Base-by-base conservation (phyloP, 2,888 invertebrate genomes). In the Neelides folsomi region DNA sequence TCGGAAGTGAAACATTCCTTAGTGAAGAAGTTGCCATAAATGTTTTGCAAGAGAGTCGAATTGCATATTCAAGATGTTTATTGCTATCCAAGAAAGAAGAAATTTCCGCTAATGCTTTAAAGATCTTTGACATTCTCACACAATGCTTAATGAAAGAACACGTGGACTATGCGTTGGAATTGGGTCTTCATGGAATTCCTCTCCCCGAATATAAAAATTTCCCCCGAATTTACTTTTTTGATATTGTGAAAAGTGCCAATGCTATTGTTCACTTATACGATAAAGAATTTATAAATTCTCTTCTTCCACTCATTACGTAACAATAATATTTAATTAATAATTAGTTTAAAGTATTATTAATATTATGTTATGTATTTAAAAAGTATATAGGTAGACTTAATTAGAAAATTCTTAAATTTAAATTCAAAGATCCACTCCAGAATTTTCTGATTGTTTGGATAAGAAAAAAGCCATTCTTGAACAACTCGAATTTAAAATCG, bases 1-100 rank as follows among this genome's bases (percentile, higher is more conserved):
- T 90, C 68, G 94, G 93, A 2, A 95, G 92, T 0, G 95, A 98
- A 73, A 97, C 93, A 0, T 93, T 95, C 69, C 76, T 98, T 0
- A 93, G 93, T 1, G 94, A 95, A 70, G 88, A 92, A 68, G 77
- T 95, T 2, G 93, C 93, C 0, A 87, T 92, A 60, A 86, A 81
- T 66, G 79, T 97, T 67, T 72, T 98, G 39, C 88, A 87, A 68
- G 87, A 92, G 67, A 85, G 89, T 1, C 88, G 89, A 71, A 79
- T 84, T 37, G 90, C 94, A 0, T 86, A 95, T 64, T 81, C 85
- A 62, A 76, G 95, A 54, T 93, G 93, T 68, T 82, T 86, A 58
- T 75, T 85, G 67, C 82, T 86, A 68, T 68, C 71, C 12, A 62
- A 59, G 44, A 57, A 57, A 48, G 34, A 58, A 6, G 64, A 64